Evolutionary conservation across 1,140 invertebrate genomes (phyloP).

Genomic region (Brachionus calyciflorus): DNA sequence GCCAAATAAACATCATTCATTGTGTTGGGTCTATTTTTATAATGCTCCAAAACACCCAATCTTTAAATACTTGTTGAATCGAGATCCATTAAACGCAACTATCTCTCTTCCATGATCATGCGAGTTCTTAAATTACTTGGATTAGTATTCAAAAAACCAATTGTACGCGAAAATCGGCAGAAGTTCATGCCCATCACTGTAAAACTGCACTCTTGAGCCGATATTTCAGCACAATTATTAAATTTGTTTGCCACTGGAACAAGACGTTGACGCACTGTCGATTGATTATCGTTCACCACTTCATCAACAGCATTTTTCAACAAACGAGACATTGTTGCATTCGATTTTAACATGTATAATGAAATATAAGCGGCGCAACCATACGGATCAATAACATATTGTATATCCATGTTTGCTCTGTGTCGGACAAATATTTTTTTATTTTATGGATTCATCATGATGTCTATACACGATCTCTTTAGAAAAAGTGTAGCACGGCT

Average conservation of each 20-base stretch:
- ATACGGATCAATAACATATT: background rate
- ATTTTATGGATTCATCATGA: background rate
- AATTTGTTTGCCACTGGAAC: background rate
- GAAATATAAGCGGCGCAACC: background rate
- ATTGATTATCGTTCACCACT: background rate
- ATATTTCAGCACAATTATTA: background rate
- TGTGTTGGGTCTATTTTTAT: too few species aligned
- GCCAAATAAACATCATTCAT: too few species aligned
- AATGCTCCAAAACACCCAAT: too few species aligned
- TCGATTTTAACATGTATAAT: background rate
- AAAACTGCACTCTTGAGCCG: background rate
- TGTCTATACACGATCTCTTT: background rate
- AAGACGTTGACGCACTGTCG: background rate
- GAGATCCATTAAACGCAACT: too few species aligned
- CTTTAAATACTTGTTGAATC: too few species aligned
- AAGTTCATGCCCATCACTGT: background rate
- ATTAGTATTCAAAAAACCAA: too few species aligned
- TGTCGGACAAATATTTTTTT: background rate
- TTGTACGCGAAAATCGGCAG: too few species aligned
- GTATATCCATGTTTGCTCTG: background rate
- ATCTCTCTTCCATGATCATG: too few species aligned
- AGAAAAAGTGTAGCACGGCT: background rate
- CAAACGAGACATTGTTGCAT: background rate
- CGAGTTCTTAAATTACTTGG: too few species aligned
- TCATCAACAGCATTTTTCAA: background rate